phyloP scores from a whole-genome alignment of 1,140 invertebrate species.

The Teleopsis dalmanni region DNA sequence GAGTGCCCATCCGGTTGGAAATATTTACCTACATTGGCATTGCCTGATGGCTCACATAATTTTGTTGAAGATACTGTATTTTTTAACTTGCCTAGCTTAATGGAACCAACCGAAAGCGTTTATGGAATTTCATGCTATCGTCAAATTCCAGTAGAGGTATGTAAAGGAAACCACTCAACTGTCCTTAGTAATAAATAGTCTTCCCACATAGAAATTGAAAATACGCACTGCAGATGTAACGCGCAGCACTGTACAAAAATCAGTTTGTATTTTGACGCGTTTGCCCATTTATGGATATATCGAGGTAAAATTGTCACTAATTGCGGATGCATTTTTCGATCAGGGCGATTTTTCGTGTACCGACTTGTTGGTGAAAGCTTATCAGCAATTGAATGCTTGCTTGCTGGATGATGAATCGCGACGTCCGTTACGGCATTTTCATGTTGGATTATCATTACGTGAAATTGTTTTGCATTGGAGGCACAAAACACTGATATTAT shows the following conservation, averaged over 20 bases:
- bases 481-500: constrained; percentile 87
- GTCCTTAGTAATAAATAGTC: not conserved
- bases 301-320: constrained; percentile 90
- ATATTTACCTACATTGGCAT: constrained; percentile 86
- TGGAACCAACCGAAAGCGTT: constrained; percentile 73
- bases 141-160: constrained; percentile 92
- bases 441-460: constrained; percentile 37
- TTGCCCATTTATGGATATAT: constrained; percentile 86
- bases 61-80: constrained; percentile 92
- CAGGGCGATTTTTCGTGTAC: constrained; percentile 89
- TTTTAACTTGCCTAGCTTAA: constrained; percentile 88
- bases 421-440: constrained; percentile 49
- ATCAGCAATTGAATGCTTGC: constrained; percentile 83
- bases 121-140: constrained; percentile 97
- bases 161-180: constrained; percentile 1
- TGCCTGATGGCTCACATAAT: constrained; percentile 98
- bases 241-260: constrained; percentile 89
- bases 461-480: constrained; percentile 57
- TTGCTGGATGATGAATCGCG: constrained; percentile 54
- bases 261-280: constrained; percentile 75
- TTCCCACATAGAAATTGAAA: constrained; percentile 66
- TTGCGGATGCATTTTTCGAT: constrained; percentile 94
- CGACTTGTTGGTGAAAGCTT: constrained; percentile 86
- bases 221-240: constrained; percentile 96
- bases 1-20: constrained; percentile 89